Base-by-base conservation (phyloP, 1,140 invertebrate genomes). In the Pseudomyrmex gracilis region DNA sequence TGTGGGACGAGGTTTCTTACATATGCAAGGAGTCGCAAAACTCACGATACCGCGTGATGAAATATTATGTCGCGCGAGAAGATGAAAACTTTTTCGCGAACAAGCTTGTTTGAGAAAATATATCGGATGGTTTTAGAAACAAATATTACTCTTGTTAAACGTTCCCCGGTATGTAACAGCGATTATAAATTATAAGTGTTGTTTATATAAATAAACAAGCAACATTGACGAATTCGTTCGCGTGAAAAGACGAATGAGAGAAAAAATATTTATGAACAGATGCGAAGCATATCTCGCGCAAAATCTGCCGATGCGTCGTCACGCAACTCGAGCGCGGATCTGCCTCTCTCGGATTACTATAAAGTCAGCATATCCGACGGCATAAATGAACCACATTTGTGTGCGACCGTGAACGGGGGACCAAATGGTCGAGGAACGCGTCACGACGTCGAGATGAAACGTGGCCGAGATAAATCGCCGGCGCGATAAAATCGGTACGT, bases 391-490 rank as follows among this genome's bases (percentile, higher is more conserved):
- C 2, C 43, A 12, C 34, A 49, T 70, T 70, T 13, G 51, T 17
- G 24, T 34, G 55, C 34, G n/a, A 5, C 47, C 34, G 51, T 64
- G 34, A 68, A 17, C 10, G 22, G 58, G 45, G 51, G 4, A 34
- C 70, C 68, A 73, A 83, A 63, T 57, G 80, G 57, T 61, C 70
- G 45, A n/a, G 12, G 58, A 84, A 64, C 73, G 49, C 64, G 64
- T 60, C 64, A 20, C 45, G 71, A 24, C 24, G 49, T 10, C 20
- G 47, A 67, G 55, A 49, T 60, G 45, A 64, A 76, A 64, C 47
- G 60, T 76, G 60, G 43, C 60, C 60, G n/a, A 60, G 45, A 60
- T 76, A 63, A 76, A 76, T 76, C 58, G 73, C 20, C 8, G 7
- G 49, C 47, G 49, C 73, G 51, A 77, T 78, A 73, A 83, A 76